Conservation (phyloP, 2,888 invertebrate genomes). For the Eudemis profundana region DNA sequence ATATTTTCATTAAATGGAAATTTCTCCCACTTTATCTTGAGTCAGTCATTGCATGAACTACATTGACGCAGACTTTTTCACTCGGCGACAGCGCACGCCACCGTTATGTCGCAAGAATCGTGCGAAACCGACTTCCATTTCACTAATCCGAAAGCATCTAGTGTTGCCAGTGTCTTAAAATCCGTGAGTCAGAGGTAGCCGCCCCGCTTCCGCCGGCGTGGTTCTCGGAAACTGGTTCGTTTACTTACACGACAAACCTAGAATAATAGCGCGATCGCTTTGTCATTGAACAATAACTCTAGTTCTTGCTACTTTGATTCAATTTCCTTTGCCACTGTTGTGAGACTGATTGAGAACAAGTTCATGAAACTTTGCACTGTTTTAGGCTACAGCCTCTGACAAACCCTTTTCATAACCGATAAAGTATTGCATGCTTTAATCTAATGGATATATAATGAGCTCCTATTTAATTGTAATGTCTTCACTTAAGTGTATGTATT, state of each 20-base stretch:
- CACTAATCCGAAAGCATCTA: conserved; percentile 62
- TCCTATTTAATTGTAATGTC: no score
- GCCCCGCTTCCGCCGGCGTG: conserved; percentile 59
- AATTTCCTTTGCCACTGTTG: conserved; percentile 22
- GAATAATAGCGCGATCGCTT: conserved; percentile 33
- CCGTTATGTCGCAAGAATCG: conserved; percentile 40
- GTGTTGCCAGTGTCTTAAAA: conserved; percentile 49
- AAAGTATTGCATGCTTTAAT: neutral
- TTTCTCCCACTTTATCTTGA: conserved; percentile 17
- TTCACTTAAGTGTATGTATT: no score
- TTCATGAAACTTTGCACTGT: conserved; percentile 13
- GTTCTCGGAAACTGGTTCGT: conserved; percentile 62
- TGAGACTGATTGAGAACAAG: conserved; percentile 3
- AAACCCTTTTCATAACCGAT: no score
- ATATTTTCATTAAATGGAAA: conserved; percentile 5
- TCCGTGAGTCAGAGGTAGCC: conserved; percentile 68
- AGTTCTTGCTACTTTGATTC: conserved; percentile 18
- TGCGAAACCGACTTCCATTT: conserved; percentile 47
- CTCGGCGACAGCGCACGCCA: conserved; percentile 27
- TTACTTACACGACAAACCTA: conserved; percentile 51
- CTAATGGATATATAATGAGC: no score
- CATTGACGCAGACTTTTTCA: conserved; percentile 34
- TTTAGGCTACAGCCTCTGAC: conserved; percentile 12
- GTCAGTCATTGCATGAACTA: conserved; percentile 11
- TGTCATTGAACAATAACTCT: conserved; percentile 26